Evolutionary conservation across 2,113 vertebrate genomes (phyloP), one percentile per base, ranked within the genome.

Genomic region (Xyrauchen texanus): DNA sequence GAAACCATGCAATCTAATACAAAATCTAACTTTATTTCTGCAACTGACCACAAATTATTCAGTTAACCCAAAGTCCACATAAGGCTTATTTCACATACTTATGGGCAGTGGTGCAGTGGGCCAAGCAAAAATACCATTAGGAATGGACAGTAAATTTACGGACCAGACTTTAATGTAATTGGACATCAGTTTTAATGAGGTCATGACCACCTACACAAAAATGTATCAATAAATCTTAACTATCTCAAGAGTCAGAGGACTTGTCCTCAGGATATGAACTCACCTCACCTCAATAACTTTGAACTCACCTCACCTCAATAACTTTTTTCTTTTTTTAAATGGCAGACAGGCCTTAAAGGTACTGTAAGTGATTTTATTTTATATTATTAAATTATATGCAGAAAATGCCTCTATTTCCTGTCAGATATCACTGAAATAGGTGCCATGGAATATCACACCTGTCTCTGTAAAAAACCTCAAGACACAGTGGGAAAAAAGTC

Each of bases 111-210:
- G 16, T 42, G 34, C 62, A 45, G 11, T 76, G 5, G 16, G 8
- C 34, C 8, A 15, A 44, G 6, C 46, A 63, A 34, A 63, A 75
- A 75, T 60, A 16, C 63, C 58, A 47, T 74, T 6, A 74, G n/a
- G 45, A 45, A 52, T 7, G 13, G 7, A 4, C 57, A 16, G 10
- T 52, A 75, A 34, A 62, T 75, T 52, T n/a, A 44, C n/a, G 8
- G 63, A 42, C 16, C 9, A 60, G 42, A 11, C 49, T 44, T 68
- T 61, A 60, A 7, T 47, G 15, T 53, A 77, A 77, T 65, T 62
- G 15, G 49, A 70, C 21, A 8, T 34, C 10, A 57, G 44, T 42
- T 21, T 21, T 68, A 72, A 68, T 68, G 7, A 63, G 58, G 63
- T 68, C 47, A 46, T 21, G 49, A 73, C 49, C 11, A 15, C 57